Percentiles rank a stretch among this genome's conserved stretches.
These are phyloP conservation scores for Podotricha telesiphe DNA, from an alignment of 2,888 invertebrate species.

Conservation along the genomic window DNA sequence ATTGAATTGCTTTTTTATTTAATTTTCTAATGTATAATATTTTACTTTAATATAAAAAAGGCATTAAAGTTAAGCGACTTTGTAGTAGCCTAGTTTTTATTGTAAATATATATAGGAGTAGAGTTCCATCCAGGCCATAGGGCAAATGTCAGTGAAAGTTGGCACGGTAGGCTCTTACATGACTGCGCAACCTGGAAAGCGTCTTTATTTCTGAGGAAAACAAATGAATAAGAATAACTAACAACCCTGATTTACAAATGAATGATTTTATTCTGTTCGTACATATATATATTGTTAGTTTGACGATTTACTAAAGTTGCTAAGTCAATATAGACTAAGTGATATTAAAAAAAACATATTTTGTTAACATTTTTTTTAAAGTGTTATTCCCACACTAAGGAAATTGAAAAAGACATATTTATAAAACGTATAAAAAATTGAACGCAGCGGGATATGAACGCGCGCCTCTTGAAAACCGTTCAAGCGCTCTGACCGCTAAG, in stretches of 20 bases:
- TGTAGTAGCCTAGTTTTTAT: conserved; percentile 2
- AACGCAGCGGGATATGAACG: no score
- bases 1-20: background rate
- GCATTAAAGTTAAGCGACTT: background rate
- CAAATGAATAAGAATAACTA: background rate
- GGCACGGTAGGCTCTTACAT: conserved; percentile 36
- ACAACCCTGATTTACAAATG: background rate
- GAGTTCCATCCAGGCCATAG: conserved; percentile 34
- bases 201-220: conserved; percentile 3
- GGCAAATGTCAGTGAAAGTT: conserved; percentile 49
- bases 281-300: background rate
- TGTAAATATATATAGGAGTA: conserved; percentile 8
- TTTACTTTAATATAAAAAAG: background rate
- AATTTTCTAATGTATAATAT: background rate
- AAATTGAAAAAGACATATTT: no score
- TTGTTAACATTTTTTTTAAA: no score
- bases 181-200: conserved; percentile 40
- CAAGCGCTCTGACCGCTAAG: no score
- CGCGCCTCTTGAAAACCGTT: no score
- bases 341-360: no score
- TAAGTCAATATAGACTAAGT: background rate
- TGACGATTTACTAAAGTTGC: background rate
- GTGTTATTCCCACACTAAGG: no score
- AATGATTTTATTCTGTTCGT: background rate
- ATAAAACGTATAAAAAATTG: no score